Evolutionary conservation across 2,888 invertebrate genomes (phyloP).

Genomic region (Timema podura): DNA sequence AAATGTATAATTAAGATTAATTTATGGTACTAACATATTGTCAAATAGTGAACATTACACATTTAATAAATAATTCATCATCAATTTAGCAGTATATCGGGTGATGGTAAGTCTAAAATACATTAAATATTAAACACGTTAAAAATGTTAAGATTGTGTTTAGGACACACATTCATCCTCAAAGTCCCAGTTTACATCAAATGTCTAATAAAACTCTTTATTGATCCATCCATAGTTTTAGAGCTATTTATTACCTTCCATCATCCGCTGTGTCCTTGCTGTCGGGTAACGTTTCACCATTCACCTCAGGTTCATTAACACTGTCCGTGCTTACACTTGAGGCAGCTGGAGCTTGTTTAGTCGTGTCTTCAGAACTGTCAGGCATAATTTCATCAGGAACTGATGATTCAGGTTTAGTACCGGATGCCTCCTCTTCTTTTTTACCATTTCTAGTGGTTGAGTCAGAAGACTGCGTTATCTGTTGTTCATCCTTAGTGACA

Average conservation of each 20-base stretch:
- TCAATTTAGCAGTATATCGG: too few relatives aligned
- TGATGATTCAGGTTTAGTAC: slow-evolving; percentile 9
- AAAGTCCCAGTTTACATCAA: too few relatives aligned
- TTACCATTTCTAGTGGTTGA: slow-evolving; percentile 19
- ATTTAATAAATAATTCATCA: too few relatives aligned
- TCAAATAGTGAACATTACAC: too few relatives aligned
- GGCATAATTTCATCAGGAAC: slow-evolving; percentile 13
- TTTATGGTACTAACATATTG: too few relatives aligned
- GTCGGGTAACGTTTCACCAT: slow-evolving; percentile 5
- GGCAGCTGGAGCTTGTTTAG: neutral
- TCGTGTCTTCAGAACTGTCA: slow-evolving; percentile 23
- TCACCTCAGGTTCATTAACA: slow-evolving; percentile 13
- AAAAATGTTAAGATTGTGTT: too few relatives aligned
- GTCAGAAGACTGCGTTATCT: slow-evolving; percentile 10
- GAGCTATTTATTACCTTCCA: neutral
- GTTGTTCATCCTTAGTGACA: neutral
- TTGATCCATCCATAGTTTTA: neutral
- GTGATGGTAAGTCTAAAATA: too few relatives aligned
- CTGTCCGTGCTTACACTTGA: neutral
- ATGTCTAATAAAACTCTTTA: neutral
- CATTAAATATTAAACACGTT: too few relatives aligned
- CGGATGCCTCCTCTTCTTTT: neutral
- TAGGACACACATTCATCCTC: too few relatives aligned
- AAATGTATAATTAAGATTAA: too few relatives aligned
- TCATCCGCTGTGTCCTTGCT: slow-evolving; percentile 3